Evolutionary conservation across 1,140 invertebrate species (phyloP).

Genomic region (Berghia stephanieae): DNA sequence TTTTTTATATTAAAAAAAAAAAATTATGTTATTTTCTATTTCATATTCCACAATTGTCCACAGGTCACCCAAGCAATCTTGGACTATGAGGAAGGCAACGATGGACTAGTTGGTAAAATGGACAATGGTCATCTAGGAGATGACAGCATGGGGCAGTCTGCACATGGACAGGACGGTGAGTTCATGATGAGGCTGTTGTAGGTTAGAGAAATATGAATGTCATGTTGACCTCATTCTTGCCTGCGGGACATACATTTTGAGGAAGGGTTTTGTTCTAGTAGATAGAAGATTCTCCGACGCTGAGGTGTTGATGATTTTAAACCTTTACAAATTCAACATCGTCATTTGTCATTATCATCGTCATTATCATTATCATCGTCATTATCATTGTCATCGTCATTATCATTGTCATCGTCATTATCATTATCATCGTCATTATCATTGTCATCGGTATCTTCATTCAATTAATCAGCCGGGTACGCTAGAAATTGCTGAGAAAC

Average conservation of each 20-base stretch:
- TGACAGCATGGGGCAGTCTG: slow-evolving; percentile 26
- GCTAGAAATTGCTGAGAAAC: too few relatives aligned
- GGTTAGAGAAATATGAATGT: too few relatives aligned
- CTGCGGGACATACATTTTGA: too few relatives aligned
- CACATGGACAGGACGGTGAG: too few relatives aligned
- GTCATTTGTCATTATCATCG: slow-evolving; percentile 26
- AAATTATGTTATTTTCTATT: background rate
- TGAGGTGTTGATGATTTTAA: too few relatives aligned
- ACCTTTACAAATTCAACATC: too few relatives aligned
- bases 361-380: slow-evolving; percentile 35
- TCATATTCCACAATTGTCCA: background rate
- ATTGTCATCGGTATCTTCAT: too few relatives aligned
- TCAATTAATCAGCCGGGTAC: too few relatives aligned
- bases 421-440: slow-evolving; percentile 28
- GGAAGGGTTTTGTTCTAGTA: too few relatives aligned
- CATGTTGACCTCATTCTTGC: too few relatives aligned
- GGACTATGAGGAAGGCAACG: slow-evolving; percentile 29
- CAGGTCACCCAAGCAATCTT: slow-evolving; percentile 29
- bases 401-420: slow-evolving; percentile 33
- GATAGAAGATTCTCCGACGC: too few relatives aligned
- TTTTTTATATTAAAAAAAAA: background rate
- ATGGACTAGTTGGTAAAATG: slow-evolving; percentile 17
- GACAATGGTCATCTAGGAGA: slow-evolving; percentile 20
- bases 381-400: slow-evolving; percentile 38
- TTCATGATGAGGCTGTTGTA: too few relatives aligned